Base-by-base conservation (phyloP, 2,797 vertebrate genomes). In the Jordanella pulchra region DNA sequence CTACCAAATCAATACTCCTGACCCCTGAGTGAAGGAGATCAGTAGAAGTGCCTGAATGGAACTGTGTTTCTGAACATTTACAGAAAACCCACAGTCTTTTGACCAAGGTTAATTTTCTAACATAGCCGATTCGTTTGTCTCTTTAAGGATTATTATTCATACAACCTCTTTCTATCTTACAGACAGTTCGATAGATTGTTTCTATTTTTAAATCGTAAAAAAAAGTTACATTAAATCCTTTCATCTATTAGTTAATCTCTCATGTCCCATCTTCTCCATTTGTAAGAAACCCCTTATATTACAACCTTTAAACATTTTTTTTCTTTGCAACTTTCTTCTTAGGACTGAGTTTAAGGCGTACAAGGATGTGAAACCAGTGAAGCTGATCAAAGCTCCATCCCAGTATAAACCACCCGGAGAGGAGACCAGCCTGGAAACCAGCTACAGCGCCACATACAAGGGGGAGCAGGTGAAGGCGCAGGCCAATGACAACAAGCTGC, bases 301-400 rank as follows among this genome's bases (percentile, higher is more conserved):
- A 14, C 21, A 32, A 21, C 30, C 27, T 55, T 27, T 55, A 61
- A 32, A 35, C 5, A 3, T 1, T 18, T 51, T 42, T n/a, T 69
- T 1, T 18, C 47, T 42, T n/a, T 69, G 14, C 45, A 15, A 61
- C 56, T 13, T 73, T 64, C n/a, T 55, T 68, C 30, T 28, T 74
- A 99, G 97, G 91, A 98, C 96, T 2, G 98, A 99, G 89, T 99
- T 99, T 92, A 96, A 96, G 89, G 95, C 97, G 0, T 99, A 97
- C 89, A 94, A 96, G 55, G 97, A 98, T 0, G 90, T 97, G 90
- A 98, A 97, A 74, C 96, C 96, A 0, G 96, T 94, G 81, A 99
- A 97, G 85, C 84, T 95, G 4, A 96, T 98, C 82, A 98, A 96
- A 92, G 96, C 96, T 0, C 94, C 94, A 72, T 80, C 94, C 64